A percentile compares a stretch with the other conserved stretches of the same genome.
Evolutionary conservation across 2,797 vertebrate genomes (phyloP).

Genomic region (Sebastes hubbsi): DNA sequence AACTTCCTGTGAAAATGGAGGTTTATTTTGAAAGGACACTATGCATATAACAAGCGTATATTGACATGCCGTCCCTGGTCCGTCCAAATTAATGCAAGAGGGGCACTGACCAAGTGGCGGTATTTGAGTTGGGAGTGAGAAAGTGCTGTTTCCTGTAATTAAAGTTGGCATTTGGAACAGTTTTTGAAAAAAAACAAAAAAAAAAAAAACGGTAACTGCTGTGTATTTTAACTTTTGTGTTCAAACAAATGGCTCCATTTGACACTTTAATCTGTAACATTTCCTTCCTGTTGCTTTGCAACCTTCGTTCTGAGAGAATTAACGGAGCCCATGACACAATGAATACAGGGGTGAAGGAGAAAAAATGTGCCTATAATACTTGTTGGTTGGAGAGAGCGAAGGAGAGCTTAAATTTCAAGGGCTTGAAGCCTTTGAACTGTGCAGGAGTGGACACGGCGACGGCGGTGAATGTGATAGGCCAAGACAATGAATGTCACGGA

Average conservation of each 20-base stretch:
- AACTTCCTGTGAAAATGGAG: no score
- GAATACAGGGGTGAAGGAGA: neutral
- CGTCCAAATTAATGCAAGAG: no score
- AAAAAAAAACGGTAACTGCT: neutral
- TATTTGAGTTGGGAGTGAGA: neutral
- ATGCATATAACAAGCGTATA: no score
- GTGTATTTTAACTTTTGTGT: neutral
- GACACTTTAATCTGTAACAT: slow-evolving; percentile 6
- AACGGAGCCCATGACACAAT: neutral
- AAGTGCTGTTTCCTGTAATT: neutral
- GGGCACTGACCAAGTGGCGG: no score
- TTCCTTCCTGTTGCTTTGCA: neutral
- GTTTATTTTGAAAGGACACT: no score
- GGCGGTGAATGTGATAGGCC: slow-evolving; percentile 29
- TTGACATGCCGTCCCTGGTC: no score
- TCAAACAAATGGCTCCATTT: slow-evolving; percentile 18
- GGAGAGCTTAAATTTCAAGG: slow-evolving; percentile 23
- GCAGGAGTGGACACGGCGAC: slow-evolving; percentile 23
- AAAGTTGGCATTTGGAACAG: neutral
- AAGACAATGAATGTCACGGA: slow-evolving; percentile 36
- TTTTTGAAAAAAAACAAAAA: neutral
- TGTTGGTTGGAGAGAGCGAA: neutral
- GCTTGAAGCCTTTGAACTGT: slow-evolving; percentile 32
- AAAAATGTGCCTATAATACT: slow-evolving; percentile 2
- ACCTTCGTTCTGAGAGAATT: neutral